phyloP scores from a whole-genome alignment of 1,140 invertebrate genomes.

The Drosophila repleta region DNA sequence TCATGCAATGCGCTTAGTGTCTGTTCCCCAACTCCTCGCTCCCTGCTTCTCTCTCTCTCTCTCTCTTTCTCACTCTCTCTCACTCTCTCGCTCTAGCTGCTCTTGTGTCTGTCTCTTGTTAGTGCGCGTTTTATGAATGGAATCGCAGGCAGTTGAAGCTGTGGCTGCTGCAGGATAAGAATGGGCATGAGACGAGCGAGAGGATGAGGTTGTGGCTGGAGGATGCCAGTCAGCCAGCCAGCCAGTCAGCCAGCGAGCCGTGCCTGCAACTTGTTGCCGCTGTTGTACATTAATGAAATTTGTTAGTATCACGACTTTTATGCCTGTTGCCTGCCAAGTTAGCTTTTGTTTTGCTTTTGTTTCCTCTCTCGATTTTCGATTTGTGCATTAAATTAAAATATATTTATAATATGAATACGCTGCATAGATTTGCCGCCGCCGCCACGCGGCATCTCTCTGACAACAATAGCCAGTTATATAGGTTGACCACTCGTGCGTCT shows the following conservation, averaged over 20 bases:
- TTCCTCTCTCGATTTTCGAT: constrained; percentile 24
- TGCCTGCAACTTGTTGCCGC: constrained; percentile 77
- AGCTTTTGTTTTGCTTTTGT: constrained; percentile 62
- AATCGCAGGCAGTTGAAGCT: constrained; percentile 44
- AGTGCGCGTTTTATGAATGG: constrained; percentile 79
- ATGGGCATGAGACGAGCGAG: constrained; percentile 7
- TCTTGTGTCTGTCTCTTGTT: constrained; percentile 24
- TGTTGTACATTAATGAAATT: constrained; percentile 82
- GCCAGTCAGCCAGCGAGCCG: constrained; percentile 37
- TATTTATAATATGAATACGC: constrained; percentile 43
- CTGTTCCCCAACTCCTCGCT: constrained; percentile 51
- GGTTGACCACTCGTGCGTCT: neutral
- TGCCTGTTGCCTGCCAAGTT: constrained; percentile 69
- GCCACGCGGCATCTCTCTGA: neutral
- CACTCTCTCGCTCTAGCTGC: neutral
- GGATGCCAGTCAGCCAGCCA: constrained; percentile 40
- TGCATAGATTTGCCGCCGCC: constrained; percentile 25
- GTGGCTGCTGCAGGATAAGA: constrained; percentile 3
- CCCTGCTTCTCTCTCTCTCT: neutral
- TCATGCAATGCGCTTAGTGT: constrained; percentile 83
- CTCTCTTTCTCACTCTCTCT: neutral
- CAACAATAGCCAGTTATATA: constrained; percentile 12
- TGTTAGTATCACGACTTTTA: constrained; percentile 82
- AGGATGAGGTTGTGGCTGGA: constrained; percentile 15
- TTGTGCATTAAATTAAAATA: constrained; percentile 69